Percentiles rank a stretch among this genome's conserved stretches.
Evolutionary conservation across 2,113 vertebrate genomes (phyloP).

Genomic region (Dinomys branickii): DNA sequence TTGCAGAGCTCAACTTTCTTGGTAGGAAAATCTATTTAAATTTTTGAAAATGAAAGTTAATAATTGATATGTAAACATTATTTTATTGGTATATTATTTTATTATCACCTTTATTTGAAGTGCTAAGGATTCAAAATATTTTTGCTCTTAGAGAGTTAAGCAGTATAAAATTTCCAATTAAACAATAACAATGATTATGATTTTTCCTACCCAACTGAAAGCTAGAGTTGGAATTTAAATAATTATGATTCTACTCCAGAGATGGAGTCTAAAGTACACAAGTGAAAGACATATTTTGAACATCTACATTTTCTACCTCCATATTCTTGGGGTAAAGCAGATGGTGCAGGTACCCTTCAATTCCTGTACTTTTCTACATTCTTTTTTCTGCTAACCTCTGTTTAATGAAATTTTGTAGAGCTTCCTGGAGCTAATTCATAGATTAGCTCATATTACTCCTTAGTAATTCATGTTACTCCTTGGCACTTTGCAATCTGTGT

Average conservation of each 20-base stretch:
- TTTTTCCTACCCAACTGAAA: constrained; percentile 9
- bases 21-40: neutral
- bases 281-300: neutral
- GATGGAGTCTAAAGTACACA: neutral
- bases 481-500: neutral
- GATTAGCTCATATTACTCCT: neutral
- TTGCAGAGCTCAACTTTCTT: neutral
- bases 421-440: neutral
- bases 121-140: neutral
- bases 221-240: neutral
- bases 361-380: neutral
- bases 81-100: neutral
- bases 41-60: constrained; percentile 30
- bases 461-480: neutral
- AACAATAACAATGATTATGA: neutral
- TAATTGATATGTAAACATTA: constrained; percentile 24
- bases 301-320: neutral
- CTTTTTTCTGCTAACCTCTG: neutral
- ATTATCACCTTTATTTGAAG: neutral
- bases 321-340: neutral
- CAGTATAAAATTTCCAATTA: constrained; percentile 18
- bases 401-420: constrained; percentile 40
- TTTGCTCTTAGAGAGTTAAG: neutral
- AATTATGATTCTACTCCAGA: neutral
- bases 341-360: neutral